A percentile compares a stretch with the other conserved stretches of the same genome.
Conservation (phyloP, 1,140 invertebrate genomes). For the Papilio helenus region DNA sequence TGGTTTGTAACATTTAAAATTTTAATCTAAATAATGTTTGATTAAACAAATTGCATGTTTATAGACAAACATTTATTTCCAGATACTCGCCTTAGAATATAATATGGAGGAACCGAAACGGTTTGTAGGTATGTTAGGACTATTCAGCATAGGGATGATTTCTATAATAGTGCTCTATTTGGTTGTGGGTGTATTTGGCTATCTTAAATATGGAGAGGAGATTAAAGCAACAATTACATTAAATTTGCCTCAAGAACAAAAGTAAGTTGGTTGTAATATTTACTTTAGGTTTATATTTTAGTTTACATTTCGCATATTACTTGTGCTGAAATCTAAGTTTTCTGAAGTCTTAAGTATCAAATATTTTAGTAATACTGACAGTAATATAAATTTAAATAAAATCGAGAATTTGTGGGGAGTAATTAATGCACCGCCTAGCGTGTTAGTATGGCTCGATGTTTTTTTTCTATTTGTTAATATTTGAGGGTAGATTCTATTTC, state of each 20-base stretch:
- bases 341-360: no score
- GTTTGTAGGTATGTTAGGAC: slow-evolving; percentile 87
- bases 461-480: background rate
- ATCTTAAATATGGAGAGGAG: slow-evolving; percentile 87
- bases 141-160: slow-evolving; percentile 88
- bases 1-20: slow-evolving; percentile 81
- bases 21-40: background rate
- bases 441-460: no score
- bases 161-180: slow-evolving; percentile 87
- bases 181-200: slow-evolving; percentile 89
- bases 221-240: slow-evolving; percentile 86
- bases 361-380: no score
- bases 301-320: no score
- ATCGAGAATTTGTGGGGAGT: no score
- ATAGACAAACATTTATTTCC: background rate
- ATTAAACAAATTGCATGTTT: background rate
- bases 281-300: background rate
- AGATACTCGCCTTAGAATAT: slow-evolving; percentile 91
- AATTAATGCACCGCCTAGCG: no score
- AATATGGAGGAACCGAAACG: slow-evolving; percentile 88
- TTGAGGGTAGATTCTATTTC: background rate
- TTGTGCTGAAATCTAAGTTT: no score
- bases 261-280: slow-evolving; percentile 71
- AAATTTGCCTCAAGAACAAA: slow-evolving; percentile 84
- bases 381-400: no score